phyloP scores from a whole-genome alignment of 2,113 vertebrate genomes.

The Eubucco bourcierii region DNA sequence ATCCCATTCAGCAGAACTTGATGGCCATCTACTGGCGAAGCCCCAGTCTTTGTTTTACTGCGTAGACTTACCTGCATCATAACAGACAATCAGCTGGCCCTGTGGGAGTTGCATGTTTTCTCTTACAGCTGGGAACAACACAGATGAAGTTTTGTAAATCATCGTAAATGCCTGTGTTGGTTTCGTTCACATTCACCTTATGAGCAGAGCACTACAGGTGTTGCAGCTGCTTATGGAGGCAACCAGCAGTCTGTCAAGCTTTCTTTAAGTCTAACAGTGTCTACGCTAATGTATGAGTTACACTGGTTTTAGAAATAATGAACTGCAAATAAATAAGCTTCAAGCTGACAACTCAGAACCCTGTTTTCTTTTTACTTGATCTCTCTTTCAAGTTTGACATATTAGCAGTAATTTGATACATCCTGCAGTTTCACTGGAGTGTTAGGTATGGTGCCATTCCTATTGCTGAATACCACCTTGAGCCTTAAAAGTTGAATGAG shows the following conservation, averaged over 20 bases:
- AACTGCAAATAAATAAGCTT: neutral
- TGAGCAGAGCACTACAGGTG: neutral
- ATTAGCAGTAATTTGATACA: neutral
- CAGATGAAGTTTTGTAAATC: neutral
- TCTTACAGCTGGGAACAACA: neutral
- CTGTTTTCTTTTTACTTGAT: neutral
- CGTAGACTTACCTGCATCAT: neutral
- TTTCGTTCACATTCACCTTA: neutral
- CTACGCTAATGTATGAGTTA: neutral
- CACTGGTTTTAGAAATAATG: neutral
- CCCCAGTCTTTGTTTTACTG: neutral
- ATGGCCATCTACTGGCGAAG: constrained; percentile 55
- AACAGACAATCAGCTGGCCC: neutral
- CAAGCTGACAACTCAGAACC: neutral
- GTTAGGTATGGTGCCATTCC: neutral
- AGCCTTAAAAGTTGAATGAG: neutral
- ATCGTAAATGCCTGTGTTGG: neutral
- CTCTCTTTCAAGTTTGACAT: neutral
- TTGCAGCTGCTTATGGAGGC: neutral
- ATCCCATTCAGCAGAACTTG: neutral
- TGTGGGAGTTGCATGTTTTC: neutral
- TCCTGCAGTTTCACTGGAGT: neutral
- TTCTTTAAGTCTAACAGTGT: neutral
- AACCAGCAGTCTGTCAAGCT: neutral
- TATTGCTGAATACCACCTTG: neutral